phyloP scores from a whole-genome alignment of 2,797 vertebrate genomes.

The Onychomys arenicola region DNA sequence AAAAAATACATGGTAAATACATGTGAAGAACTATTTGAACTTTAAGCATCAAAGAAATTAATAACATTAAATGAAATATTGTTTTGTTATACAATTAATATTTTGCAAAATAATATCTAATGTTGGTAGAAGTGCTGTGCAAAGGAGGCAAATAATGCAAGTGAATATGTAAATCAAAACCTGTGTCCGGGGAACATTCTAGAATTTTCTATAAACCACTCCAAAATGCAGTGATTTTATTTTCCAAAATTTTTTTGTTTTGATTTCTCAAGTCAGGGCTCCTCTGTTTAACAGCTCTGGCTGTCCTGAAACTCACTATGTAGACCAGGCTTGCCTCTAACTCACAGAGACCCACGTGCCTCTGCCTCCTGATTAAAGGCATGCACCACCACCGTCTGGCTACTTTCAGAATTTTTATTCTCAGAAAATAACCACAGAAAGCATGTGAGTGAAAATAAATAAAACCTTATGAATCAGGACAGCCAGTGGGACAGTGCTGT shows the following conservation, averaged over 20 bases:
- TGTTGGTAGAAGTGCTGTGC: neutral
- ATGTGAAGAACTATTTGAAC: neutral
- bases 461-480: neutral
- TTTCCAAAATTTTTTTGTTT: neutral
- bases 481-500: neutral
- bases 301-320: neutral
- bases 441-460: neutral
- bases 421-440: neutral
- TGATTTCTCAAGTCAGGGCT: too few relatives aligned
- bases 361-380: neutral
- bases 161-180: neutral
- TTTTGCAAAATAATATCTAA: neutral
- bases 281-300: neutral
- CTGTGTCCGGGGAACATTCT: neutral
- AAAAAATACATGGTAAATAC: neutral
- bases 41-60: neutral
- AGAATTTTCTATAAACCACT: constrained; percentile 13
- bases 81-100: neutral
- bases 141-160: neutral
- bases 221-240: constrained; percentile 29
- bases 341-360: too few relatives aligned
- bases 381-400: accelerated
- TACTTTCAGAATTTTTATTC: constrained; percentile 30
- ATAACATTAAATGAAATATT: neutral
- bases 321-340: too few relatives aligned